These are phyloP conservation scores for Trematomus loennbergii DNA, from an alignment of 2,113 vertebrate genomes.

Conservation along the genomic window DNA sequence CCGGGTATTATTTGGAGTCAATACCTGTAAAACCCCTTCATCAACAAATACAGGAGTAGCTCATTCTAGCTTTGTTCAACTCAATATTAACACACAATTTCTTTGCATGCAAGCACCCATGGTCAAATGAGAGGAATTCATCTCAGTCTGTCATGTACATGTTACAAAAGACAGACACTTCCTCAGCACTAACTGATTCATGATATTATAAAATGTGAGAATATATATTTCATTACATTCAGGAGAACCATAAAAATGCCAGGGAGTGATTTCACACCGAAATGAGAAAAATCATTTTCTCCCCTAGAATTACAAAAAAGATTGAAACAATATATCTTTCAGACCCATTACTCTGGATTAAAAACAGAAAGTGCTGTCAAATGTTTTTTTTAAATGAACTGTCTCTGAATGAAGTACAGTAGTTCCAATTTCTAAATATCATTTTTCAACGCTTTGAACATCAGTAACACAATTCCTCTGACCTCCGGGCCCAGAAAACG, in stretches of 20 bases:
- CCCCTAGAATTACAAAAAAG: not conserved
- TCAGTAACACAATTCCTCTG: no score
- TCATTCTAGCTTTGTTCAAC: conserved; percentile 28
- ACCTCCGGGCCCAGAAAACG: not conserved
- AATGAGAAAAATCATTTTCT: conserved; percentile 6
- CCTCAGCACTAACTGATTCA: not conserved
- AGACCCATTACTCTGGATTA: not conserved
- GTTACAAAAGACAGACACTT: not conserved
- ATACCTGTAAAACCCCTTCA: conserved; percentile 84
- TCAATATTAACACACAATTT: conserved; percentile 51
- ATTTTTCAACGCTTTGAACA: no score
- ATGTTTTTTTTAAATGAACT: not conserved
- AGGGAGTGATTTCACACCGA: not conserved
- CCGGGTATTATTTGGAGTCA: conserved; percentile 86
- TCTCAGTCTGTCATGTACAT: conserved; percentile 32
- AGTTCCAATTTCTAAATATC: not conserved
- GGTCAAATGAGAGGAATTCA: conserved; percentile 43
- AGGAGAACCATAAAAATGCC: conserved; percentile 11
- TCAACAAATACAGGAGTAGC: conserved; percentile 67
- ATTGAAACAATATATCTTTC: not conserved
- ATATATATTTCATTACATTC: conserved; percentile 27
- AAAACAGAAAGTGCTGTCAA: not conserved
- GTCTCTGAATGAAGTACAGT: conserved; percentile 1
- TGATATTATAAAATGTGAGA: not conserved
- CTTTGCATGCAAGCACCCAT: conserved; percentile 9